Evolutionary conservation across 2,888 invertebrate genomes (phyloP).

Genomic region (Plusia festucae): DNA sequence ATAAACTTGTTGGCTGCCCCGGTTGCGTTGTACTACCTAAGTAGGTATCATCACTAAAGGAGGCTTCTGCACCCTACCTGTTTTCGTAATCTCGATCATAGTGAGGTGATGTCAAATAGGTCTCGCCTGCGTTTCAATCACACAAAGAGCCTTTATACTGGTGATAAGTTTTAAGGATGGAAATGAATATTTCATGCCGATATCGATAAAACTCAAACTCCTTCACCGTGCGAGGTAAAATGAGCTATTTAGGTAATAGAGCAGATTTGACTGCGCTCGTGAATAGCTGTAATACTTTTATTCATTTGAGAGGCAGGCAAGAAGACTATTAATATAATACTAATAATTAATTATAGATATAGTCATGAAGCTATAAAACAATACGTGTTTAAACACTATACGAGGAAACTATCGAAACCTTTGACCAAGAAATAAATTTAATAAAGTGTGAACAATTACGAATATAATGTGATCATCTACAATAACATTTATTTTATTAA

Average conservation of each 20-base stretch:
- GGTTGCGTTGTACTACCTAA: not conserved
- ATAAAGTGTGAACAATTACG: not conserved
- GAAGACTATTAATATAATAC: no score
- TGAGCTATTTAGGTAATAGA: no score
- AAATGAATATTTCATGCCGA: conserved; percentile 13
- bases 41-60: conserved; percentile 2
- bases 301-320: not conserved
- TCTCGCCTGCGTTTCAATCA: conserved; percentile 72
- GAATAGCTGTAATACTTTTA: no score
- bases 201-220: conserved; percentile 29
- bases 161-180: conserved; percentile 67
- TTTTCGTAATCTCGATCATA: conserved; percentile 55
- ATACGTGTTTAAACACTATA: not conserved
- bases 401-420: conserved; percentile 8
- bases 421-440: conserved; percentile 1
- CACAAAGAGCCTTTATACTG: conserved; percentile 81
- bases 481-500: no score
- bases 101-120: conserved; percentile 60
- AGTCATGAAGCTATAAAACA: not conserved
- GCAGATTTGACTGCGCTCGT: no score
- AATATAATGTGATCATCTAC: not conserved
- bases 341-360: no score
- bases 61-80: not conserved
- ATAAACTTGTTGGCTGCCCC: no score
- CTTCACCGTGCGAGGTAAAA: no score